These are phyloP conservation scores for Cardiocondyla obscurior DNA, from an alignment of 1,140 invertebrate genomes.

Conservation along the genomic window DNA sequence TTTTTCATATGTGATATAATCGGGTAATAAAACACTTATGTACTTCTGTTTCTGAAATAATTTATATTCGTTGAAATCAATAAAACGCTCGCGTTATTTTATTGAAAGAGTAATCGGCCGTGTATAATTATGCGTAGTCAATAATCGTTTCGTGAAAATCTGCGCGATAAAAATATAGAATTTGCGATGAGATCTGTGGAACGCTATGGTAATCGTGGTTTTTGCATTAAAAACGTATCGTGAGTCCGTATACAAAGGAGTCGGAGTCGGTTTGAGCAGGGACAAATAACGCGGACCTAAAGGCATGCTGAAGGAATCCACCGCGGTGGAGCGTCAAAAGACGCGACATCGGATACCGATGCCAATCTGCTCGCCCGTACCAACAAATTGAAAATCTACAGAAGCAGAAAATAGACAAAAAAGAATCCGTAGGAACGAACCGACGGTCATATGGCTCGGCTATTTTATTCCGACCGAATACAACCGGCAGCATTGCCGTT, in stretches of 20 bases:
- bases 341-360: conserved; percentile 63
- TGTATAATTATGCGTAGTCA: not conserved
- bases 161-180: not conserved
- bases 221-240: not conserved
- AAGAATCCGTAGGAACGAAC: not conserved
- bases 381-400: conserved; percentile 68
- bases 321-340: conserved; percentile 65
- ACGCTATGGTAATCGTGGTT: not conserved
- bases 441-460: not conserved
- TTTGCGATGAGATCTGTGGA: not conserved
- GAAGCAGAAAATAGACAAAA: not conserved
- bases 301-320: conserved; percentile 62
- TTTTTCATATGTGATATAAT: not conserved
- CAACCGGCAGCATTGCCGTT: not conserved
- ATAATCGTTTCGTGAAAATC: not conserved
- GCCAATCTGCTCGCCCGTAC: conserved; percentile 59
- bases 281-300: conserved; percentile 6
- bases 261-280: not conserved
- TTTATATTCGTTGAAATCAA: not conserved
- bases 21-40: not conserved
- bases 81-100: not conserved
- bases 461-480: not conserved
- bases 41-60: not conserved
- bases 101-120: not conserved
- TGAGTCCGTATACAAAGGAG: not conserved